Evolutionary conservation across 2,113 vertebrate genomes (phyloP), one percentile per base, ranked within the genome.

Genomic region (Mus spicilegus): DNA sequence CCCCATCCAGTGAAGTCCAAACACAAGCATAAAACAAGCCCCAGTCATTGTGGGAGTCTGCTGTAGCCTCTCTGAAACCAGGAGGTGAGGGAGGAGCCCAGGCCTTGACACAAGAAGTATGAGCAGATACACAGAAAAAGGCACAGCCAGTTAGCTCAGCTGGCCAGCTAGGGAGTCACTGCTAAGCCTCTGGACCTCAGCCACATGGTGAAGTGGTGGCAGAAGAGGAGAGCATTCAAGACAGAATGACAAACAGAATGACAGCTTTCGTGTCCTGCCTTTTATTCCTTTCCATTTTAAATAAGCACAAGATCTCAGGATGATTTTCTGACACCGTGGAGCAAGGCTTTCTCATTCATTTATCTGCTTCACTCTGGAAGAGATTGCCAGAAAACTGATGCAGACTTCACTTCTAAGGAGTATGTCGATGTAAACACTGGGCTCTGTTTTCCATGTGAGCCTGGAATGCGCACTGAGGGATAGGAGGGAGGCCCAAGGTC

Each of bases 71-170:
- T 46, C 85, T 24, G 51, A 39, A 7, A 61, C 4, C 13, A 75
- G 33, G 7, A 11, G 28, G 22, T 7, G 22, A 56, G 17, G 24
- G 22, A 49, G 17, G 24, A 19, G 28, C 42, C 9, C 1, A 63
- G 36, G 56, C 3, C n/a, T 2, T 1, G 10, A 39, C 42, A 3
- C 22, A 12, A 56, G 56, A 17, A 61, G 0, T 5, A 1, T 1
- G 5, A 28, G 56, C 6, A 0, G 26, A 19, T 7, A 17, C 22
- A 0, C 13, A 2, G 0, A 69, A n/a, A 13, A 5, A 4, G 7
- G 22, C 3, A 7, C 0, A 1, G 28, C 19, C 1, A 1, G 17
- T 80, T 24, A 2, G 10, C n/a, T 54, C 2, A 0, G 46, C 85
- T 4, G 85, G 7, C 58, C 0, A 0, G 28, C 51, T 39, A 36